These are phyloP conservation scores for Epiperipatus broadwayi DNA, from an alignment of 2,888 invertebrate genomes.

Conservation along the genomic window DNA sequence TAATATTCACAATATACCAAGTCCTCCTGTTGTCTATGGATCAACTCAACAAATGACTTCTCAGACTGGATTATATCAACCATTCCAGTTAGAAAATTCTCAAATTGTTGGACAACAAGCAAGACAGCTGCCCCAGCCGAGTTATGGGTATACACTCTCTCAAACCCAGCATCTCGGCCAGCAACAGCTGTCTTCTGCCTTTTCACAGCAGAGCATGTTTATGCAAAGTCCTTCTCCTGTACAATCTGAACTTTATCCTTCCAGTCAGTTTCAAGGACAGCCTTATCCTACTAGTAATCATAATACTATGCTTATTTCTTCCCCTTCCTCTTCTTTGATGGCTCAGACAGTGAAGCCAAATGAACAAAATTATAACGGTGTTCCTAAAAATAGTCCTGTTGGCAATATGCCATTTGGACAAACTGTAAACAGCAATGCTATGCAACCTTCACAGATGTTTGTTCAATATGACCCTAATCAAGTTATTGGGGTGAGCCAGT, in stretches of 20 bases:
- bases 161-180: constrained; percentile 22
- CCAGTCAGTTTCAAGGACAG: constrained; percentile 40
- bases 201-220: constrained; percentile 30
- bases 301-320: constrained; percentile 60
- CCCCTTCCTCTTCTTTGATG: constrained; percentile 70
- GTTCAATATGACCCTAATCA: constrained; percentile 39
- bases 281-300: constrained; percentile 48
- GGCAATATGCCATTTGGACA: constrained; percentile 58
- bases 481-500: constrained; percentile 26
- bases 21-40: too few relatives aligned
- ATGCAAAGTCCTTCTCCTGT: constrained; percentile 39
- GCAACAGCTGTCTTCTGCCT: constrained; percentile 24
- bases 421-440: too few relatives aligned
- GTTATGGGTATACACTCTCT: constrained; percentile 40
- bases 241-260: constrained; percentile 48
- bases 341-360: constrained; percentile 68
- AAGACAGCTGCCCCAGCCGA: too few relatives aligned
- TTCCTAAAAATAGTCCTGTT: constrained; percentile 12
- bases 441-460: constrained; percentile 34
- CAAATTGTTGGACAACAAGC: constrained; percentile 26
- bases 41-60: too few relatives aligned
- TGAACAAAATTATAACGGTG: constrained; percentile 11
- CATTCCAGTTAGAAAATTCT: constrained; percentile 46
- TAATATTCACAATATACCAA: too few relatives aligned
- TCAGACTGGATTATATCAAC: constrained; percentile 57